Evolutionary conservation across 37 sponge, comb jelly and placozoan genomes (phyloP).

Genomic region (Eunapius fragilis): DNA sequence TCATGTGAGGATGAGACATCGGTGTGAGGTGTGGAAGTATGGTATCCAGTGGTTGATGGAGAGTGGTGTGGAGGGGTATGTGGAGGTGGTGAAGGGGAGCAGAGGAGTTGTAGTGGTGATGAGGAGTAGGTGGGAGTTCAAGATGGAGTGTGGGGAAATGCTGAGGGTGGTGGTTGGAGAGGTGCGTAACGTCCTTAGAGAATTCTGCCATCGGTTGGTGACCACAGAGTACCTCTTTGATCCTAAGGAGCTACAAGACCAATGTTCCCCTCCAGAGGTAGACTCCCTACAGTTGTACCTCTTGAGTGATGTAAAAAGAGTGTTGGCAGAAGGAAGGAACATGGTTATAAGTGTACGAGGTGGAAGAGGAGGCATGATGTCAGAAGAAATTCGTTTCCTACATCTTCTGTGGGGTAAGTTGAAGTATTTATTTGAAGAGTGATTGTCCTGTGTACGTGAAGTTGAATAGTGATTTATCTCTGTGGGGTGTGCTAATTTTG

Average conservation of each 20-base stretch:
- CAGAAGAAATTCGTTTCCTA: neutral
- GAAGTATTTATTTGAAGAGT: neutral
- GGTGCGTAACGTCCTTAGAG: constrained; percentile 15
- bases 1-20: neutral
- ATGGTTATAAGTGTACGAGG: neutral
- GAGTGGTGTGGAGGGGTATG: constrained; percentile 28
- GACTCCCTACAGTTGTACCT: neutral
- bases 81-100: constrained; percentile 27
- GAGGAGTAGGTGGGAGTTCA: constrained; percentile 3
- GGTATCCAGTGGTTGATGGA: constrained; percentile 47
- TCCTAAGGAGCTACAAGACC: neutral
- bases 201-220: constrained; percentile 5
- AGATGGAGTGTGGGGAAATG: constrained; percentile 20
- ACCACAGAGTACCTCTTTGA: constrained; percentile 13
- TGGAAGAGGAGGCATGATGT: neutral
- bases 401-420: neutral
- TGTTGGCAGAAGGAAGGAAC: constrained; percentile 6
- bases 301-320: constrained; percentile 13
- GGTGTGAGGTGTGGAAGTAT: constrained; percentile 45
- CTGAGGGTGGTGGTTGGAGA: constrained; percentile 11
- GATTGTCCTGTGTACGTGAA: neutral
- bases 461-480: neutral
- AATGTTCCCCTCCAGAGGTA: neutral
- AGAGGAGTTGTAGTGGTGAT: constrained; percentile 34
- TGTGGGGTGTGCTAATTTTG: too few species aligned